Percentiles rank a stretch among this genome's conserved stretches.
These are phyloP conservation scores for Geotrypetes seraphini DNA, from an alignment of 2,797 vertebrate species.

Conservation along the genomic window DNA sequence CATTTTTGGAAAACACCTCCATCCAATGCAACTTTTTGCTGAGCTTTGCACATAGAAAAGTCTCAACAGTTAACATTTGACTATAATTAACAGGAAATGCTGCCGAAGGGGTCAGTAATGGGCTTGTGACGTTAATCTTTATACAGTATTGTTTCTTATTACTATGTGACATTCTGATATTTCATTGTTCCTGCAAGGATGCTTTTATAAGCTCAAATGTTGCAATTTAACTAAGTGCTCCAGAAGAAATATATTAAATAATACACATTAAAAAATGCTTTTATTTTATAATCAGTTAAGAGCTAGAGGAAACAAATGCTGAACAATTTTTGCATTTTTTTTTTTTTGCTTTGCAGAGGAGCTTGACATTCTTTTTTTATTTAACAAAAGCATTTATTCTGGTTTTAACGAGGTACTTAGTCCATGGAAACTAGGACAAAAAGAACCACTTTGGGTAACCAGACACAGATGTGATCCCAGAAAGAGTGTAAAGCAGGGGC, in stretches of 20 bases:
- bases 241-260: constrained; percentile 32
- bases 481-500: no score
- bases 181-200: constrained; percentile 30
- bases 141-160: constrained; percentile 37
- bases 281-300: background rate
- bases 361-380: no score
- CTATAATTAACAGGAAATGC: constrained; percentile 37
- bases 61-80: constrained; percentile 33
- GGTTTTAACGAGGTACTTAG: no score
- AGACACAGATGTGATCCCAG: no score
- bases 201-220: constrained; percentile 27
- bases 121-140: constrained; percentile 43
- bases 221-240: constrained; percentile 26
- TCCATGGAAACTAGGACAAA: no score
- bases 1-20: constrained; percentile 46
- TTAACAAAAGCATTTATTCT: no score
- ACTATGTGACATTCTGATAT: constrained; percentile 45
- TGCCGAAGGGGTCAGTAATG: constrained; percentile 30
- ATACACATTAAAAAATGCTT: background rate
- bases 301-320: constrained; percentile 1
- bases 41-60: constrained; percentile 35
- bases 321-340: no score
- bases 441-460: no score
- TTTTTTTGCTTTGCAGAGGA: no score
- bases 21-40: constrained; percentile 42